Base-by-base conservation (phyloP, 2,888 invertebrate species). In the Aphelenchoides bicaudatus region DNA sequence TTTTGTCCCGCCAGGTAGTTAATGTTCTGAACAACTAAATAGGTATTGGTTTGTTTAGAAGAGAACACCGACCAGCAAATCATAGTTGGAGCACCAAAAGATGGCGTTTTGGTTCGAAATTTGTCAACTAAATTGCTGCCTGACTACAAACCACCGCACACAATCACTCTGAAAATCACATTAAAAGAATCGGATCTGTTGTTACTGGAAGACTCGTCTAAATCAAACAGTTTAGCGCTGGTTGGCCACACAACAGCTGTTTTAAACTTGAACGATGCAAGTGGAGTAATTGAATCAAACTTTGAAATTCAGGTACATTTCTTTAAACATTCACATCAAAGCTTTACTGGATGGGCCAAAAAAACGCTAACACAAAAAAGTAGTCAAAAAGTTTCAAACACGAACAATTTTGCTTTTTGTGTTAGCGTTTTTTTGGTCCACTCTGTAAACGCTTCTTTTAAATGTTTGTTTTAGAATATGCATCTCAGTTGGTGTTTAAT, bases 151-250 rank as follows among this genome's bases (percentile, higher is more conserved):
- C 16, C 61, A 13, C 16, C 46, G 25, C 67, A 68, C 34, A 65
- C 67, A 28, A 51, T 70, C 80, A 92, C 93, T 80, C 82, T 93
- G 31, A 91, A 91, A 80, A 83, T 96, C 56, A 94, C 93, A 81
- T 87, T 94, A 27, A 91, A 91, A 0, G 91, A 94, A 81, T 93
- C 92, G 2, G 93, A 98, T 82, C 83, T 96, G 58, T 90, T 96
- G 30, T 85, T 94, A 31, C 88, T 96, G 0, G 94, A 96, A 80
- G 88, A 93, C 79, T 87, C 89, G 0, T 87, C 89, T 0, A 85
- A 88, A 16, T 85, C 86, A 83, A 91, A 94, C 79, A 89, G 92
- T 1, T 91, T 91, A 80, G 92, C 94, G 0, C 88, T 96, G 10
- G 92, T 96, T 8, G 69, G 65, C 2, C 61, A 67, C 29, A 72